Evolutionary conservation across 2,113 vertebrate genomes (phyloP).

Genomic region (Myxocyprinus asiaticus): DNA sequence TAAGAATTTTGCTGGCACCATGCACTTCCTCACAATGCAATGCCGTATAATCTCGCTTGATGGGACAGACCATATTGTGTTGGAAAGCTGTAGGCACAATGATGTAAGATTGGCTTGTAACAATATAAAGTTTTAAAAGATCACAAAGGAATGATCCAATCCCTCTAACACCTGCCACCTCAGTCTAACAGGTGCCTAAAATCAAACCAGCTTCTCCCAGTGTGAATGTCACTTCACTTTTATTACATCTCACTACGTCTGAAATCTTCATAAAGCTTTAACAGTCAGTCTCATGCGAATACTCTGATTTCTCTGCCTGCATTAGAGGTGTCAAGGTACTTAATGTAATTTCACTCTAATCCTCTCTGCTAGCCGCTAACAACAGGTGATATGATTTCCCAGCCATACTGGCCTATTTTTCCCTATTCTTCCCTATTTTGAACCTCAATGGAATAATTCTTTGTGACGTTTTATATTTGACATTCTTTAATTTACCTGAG

Average conservation of each 20-base stretch:
- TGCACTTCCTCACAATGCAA: background rate
- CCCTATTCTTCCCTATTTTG: background rate
- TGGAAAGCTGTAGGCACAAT: background rate
- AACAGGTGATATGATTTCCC: conserved; percentile 50
- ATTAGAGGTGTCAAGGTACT: conserved; percentile 47
- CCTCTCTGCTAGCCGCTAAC: conserved; percentile 38
- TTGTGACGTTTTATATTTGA: conserved; percentile 16
- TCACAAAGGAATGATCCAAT: conserved; percentile 2
- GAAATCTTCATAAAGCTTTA: conserved; percentile 49
- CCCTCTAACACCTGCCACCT: conserved; percentile 22
- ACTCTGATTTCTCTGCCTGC: conserved; percentile 47
- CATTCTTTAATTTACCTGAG: conserved; percentile 26
- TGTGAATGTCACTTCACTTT: conserved; percentile 39
- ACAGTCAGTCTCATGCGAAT: conserved; percentile 51
- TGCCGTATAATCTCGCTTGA: background rate
- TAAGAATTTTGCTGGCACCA: background rate
- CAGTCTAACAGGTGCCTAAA: conserved; percentile 29
- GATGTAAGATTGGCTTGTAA: background rate
- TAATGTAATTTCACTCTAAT: conserved; percentile 54
- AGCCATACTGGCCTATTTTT: conserved; percentile 10
- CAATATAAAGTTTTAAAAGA: conserved; percentile 7
- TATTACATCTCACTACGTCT: conserved; percentile 40
- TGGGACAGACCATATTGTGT: background rate
- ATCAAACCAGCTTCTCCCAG: conserved; percentile 25
- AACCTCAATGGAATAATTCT: conserved; percentile 30